phyloP scores from a whole-genome alignment of 2,797 vertebrate genomes.

The Merluccius polli region DNA sequence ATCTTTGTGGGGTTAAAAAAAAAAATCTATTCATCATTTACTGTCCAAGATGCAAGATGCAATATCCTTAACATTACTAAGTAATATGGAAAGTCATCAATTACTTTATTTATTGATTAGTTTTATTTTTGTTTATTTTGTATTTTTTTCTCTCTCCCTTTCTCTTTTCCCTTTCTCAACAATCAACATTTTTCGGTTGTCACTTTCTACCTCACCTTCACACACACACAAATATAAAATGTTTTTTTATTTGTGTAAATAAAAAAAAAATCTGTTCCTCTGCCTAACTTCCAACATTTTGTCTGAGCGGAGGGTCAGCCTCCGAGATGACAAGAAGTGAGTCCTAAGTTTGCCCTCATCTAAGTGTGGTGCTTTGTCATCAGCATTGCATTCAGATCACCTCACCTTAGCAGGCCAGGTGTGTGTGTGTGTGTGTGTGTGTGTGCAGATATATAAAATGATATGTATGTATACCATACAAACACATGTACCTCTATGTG shows the following conservation, averaged over 20 bases:
- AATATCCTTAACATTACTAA: not conserved
- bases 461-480: not conserved
- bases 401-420: not conserved
- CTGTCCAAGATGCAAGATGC: not conserved
- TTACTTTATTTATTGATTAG: not conserved
- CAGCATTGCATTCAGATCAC: no score
- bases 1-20: slow-evolving; percentile 65
- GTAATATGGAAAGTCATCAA: not conserved
- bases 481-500: not conserved
- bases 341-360: no score
- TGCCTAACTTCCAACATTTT: no score
- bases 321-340: no score
- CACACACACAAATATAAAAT: not conserved
- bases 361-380: no score
- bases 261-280: no score
- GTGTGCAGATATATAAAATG: no score
- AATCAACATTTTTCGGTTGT: not conserved
- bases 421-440: no score
- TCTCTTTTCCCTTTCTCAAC: not conserved
- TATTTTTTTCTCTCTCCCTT: not conserved
- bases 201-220: not conserved
- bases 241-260: not conserved
- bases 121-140: not conserved
- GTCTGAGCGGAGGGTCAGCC: no score
- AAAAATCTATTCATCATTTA: not conserved